These are phyloP conservation scores for Dasypolia templi DNA, from an alignment of 2,888 invertebrate species.

Conservation along the genomic window DNA sequence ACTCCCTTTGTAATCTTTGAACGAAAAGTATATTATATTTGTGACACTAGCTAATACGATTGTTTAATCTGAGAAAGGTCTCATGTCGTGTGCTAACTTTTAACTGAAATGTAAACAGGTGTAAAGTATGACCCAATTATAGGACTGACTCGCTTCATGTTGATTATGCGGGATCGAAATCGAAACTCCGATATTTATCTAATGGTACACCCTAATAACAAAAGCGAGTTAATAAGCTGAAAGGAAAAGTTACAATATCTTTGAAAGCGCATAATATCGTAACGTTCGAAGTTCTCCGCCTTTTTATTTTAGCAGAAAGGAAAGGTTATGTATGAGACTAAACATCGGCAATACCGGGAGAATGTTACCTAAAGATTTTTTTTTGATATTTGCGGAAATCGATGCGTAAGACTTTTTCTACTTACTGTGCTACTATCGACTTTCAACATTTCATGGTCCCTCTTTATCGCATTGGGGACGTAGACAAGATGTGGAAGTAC, in stretches of 20 bases:
- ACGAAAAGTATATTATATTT: background rate
- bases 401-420: conserved; percentile 48
- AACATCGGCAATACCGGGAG: conserved; percentile 39
- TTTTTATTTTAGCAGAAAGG: conserved; percentile 45
- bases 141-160: conserved; percentile 26
- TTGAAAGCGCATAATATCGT: conserved; percentile 57
- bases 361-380: conserved; percentile 41
- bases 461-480: background rate
- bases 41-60: background rate
- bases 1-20: background rate
- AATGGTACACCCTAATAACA: conserved; percentile 41
- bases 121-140: conserved; percentile 43
- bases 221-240: conserved; percentile 50
- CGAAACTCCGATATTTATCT: conserved; percentile 36
- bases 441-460: conserved; percentile 55
- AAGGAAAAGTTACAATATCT: conserved; percentile 62
- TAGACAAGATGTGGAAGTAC: conserved; percentile 2
- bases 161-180: conserved; percentile 28
- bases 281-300: conserved; percentile 49
- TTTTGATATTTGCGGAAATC: conserved; percentile 50
- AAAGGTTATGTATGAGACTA: conserved; percentile 52
- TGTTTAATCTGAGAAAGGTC: background rate
- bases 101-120: conserved; percentile 32
- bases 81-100: conserved; percentile 1
- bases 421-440: conserved; percentile 34